phyloP scores from a whole-genome alignment of 2,888 invertebrate species.

The Masnerella sp. region DNA sequence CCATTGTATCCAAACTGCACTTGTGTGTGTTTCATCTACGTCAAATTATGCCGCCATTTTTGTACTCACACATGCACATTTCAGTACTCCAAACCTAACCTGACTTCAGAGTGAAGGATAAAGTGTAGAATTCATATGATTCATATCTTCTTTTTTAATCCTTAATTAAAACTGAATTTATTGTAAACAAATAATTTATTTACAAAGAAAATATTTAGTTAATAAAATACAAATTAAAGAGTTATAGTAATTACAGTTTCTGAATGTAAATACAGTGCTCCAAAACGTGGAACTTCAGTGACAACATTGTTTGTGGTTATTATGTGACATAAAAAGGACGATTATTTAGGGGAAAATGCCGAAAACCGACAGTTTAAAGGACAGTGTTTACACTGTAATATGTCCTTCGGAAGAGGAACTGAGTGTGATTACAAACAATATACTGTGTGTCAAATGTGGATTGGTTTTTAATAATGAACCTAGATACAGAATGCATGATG shows the following conservation, averaged over 20 bases:
- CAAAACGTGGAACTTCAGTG: neutral
- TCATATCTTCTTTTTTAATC: no score
- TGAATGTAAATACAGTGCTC: no score
- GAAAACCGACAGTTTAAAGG: conserved; percentile 28
- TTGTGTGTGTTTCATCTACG: neutral
- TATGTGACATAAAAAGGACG: no score
- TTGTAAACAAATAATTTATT: no score
- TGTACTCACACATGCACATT: neutral
- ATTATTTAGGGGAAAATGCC: conserved; percentile 49
- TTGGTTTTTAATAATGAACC: conserved; percentile 72
- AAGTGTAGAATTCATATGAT: no score
- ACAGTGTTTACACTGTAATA: conserved; percentile 64
- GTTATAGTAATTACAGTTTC: no score
- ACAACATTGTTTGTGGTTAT: no score
- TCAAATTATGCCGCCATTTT: conserved; percentile 8
- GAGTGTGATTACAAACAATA: conserved; percentile 72
- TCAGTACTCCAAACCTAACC: conserved; percentile 1
- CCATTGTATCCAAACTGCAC: no score
- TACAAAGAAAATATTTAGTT: no score
- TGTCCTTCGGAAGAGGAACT: conserved; percentile 73
- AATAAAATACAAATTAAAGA: no score
- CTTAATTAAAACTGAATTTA: no score
- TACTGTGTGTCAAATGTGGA: conserved; percentile 72
- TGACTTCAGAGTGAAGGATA: no score
- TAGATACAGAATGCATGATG: conserved; percentile 72